Evolutionary conservation across 2,113 vertebrate species (phyloP).

Genomic region (Nycticorax nycticorax): DNA sequence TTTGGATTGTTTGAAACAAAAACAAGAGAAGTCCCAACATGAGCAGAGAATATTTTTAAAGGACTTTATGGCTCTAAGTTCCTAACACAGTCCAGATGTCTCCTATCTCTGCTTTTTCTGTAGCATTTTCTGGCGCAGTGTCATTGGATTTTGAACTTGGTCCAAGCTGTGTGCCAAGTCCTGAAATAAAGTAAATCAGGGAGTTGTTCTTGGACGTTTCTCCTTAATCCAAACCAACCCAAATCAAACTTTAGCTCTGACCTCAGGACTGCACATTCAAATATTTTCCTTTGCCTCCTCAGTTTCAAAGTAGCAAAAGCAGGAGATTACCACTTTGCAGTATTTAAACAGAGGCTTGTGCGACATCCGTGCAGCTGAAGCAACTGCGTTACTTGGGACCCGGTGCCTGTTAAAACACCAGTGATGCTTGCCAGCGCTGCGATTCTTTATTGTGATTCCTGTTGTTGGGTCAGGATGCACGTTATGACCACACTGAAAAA

Average conservation of each 20-base stretch:
- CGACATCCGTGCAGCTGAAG: neutral
- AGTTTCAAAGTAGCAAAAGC: conserved; percentile 59
- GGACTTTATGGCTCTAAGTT: conserved; percentile 69
- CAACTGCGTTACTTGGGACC: neutral
- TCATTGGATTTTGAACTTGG: conserved; percentile 70
- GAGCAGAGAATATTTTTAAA: conserved; percentile 69
- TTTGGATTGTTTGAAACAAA: conserved; percentile 57
- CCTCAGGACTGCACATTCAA: conserved; percentile 75
- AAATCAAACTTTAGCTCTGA: conserved; percentile 74
- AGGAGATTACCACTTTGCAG: conserved; percentile 55
- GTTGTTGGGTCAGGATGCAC: neutral
- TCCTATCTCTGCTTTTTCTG: conserved; percentile 68
- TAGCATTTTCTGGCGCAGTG: conserved; percentile 68
- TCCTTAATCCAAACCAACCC: conserved; percentile 72
- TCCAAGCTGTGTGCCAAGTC: conserved; percentile 76
- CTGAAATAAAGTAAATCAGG: conserved; percentile 80
- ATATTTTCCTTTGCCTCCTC: conserved; percentile 63
- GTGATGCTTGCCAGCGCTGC: neutral
- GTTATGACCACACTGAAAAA: neutral
- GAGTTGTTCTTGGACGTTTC: conserved; percentile 79
- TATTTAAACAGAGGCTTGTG: conserved; percentile 40
- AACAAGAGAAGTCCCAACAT: conserved; percentile 51
- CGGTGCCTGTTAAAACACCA: neutral
- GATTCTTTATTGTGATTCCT: neutral
- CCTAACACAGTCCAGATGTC: conserved; percentile 80